These are phyloP conservation scores for Bombyx huttoni DNA, from an alignment of 2,888 invertebrate genomes.

Conservation along the genomic window DNA sequence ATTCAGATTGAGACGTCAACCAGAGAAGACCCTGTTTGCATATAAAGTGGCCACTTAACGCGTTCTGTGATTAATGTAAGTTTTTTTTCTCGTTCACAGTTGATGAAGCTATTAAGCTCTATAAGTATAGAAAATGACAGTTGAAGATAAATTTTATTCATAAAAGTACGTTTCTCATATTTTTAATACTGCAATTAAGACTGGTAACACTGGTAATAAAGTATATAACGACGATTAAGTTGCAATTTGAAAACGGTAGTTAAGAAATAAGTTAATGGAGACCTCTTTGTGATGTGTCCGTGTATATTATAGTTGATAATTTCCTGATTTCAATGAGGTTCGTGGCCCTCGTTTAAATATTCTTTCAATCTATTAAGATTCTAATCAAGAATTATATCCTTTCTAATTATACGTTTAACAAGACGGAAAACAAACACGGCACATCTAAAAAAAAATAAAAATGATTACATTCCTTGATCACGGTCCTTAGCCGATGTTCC, in stretches of 20 bases:
- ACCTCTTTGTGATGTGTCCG: neutral
- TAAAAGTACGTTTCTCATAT: neutral
- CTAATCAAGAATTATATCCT: slow-evolving; percentile 34
- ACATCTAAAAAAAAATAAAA: slow-evolving; percentile 31
- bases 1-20: slow-evolving; percentile 57
- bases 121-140: neutral
- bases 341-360: neutral
- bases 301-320: neutral
- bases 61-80: slow-evolving; percentile 26
- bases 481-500: slow-evolving; percentile 41
- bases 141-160: neutral
- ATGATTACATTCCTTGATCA: slow-evolving; percentile 57
- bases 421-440: slow-evolving; percentile 67
- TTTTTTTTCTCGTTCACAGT: slow-evolving; percentile 1
- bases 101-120: neutral
- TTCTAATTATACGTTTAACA: slow-evolving; percentile 55
- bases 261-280: too few relatives aligned
- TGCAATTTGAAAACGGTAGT: too few relatives aligned
- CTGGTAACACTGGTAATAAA: too few relatives aligned
- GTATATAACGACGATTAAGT: too few relatives aligned
- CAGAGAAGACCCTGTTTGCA: slow-evolving; percentile 32
- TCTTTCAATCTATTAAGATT: neutral
- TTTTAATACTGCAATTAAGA: too few relatives aligned
- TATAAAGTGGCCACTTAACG: slow-evolving; percentile 53
- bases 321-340: neutral